Evolutionary conservation across 2,797 vertebrate genomes (phyloP).

Genomic region (Masticophis lateralis): DNA sequence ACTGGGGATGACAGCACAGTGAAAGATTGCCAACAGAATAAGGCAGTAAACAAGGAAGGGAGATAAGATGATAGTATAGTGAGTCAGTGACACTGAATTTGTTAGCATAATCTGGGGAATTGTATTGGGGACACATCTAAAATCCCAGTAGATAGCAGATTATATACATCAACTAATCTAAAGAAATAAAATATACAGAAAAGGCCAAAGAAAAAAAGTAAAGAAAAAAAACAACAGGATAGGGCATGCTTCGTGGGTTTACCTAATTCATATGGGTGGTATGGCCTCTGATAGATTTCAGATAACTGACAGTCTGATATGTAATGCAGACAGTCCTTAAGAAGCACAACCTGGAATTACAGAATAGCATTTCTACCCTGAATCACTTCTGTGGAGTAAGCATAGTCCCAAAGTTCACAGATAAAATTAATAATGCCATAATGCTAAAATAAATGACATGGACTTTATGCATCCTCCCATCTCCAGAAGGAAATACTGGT

Average conservation of each 20-base stretch:
- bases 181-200: not conserved
- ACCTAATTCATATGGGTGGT: not conserved
- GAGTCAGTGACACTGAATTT: not conserved
- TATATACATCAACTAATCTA: not conserved
- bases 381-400: not conserved
- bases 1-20: not conserved
- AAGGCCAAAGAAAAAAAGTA: not conserved
- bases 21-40: not conserved
- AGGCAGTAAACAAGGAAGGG: not conserved
- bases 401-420: not conserved
- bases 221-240: not conserved
- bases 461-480: not conserved
- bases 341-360: not conserved
- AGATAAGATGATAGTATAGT: not conserved
- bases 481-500: not conserved
- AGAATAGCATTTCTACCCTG: constrained; percentile 7
- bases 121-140: not conserved
- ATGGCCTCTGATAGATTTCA: not conserved
- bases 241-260: not conserved
- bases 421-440: not conserved
- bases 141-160: not conserved
- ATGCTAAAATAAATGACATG: not conserved
- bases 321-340: not conserved
- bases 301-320: no score
- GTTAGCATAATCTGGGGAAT: not conserved